phyloP scores from a whole-genome alignment of 2,797 vertebrate species.

The Bradypus variegatus region DNA sequence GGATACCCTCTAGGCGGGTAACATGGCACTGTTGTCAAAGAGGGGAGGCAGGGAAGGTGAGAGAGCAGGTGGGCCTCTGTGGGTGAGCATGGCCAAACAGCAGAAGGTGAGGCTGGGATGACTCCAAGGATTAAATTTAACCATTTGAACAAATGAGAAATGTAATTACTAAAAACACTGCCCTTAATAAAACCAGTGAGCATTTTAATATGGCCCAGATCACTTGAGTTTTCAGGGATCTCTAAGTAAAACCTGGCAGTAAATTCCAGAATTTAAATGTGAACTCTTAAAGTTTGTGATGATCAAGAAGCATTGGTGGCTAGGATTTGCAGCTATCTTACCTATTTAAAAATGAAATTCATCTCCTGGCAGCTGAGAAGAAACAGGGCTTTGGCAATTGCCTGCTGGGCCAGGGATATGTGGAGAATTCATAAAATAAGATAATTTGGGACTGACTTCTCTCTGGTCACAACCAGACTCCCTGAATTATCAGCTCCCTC shows the following conservation, averaged over 20 bases:
- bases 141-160: slow-evolving; percentile 2
- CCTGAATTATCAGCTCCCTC: neutral
- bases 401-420: neutral
- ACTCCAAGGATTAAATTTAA: neutral
- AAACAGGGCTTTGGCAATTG: neutral
- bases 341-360: neutral
- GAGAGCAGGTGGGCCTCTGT: neutral
- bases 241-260: slow-evolving; percentile 11
- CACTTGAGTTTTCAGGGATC: neutral
- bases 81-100: neutral
- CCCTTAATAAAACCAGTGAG: neutral
- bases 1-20: neutral
- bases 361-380: neutral
- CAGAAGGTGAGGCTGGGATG: neutral
- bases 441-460: neutral
- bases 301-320: neutral
- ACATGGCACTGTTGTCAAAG: neutral
- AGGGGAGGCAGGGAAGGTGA: fast-evolving
- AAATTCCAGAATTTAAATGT: neutral
- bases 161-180: neutral
- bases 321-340: neutral
- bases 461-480: neutral
- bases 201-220: neutral
- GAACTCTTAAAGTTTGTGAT: neutral
- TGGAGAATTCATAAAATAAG: neutral